Evolutionary conservation across 2,797 vertebrate species (phyloP), one percentile per base, ranked within the genome.

Genomic region (Tympanoctomys barrerae): DNA sequence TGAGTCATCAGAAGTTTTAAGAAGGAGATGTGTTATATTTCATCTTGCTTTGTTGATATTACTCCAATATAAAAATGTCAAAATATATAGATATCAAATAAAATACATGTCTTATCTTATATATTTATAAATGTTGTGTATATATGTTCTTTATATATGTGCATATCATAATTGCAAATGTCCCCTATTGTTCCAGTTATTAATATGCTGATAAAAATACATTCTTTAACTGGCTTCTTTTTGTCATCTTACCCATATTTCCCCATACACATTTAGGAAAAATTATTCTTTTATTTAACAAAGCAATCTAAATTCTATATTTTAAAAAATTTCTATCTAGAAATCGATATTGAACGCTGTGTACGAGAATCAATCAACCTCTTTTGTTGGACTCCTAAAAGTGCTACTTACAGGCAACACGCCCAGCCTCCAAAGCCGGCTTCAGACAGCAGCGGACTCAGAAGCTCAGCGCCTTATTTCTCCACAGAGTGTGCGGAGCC

Each of bases 331-430:
- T 28, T 79, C n/a, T 91, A 1, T 77, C 26, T 97, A 99, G 99
- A 99, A 98, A 99, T 99, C 16, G 99, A 99, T 89, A 99, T 99
- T 62, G 99, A 99, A 82, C 99, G 99, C 24, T 99, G 99, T 54
- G 99, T 99, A 22, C 99, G 99, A n/a, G 99, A 99, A 98, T 99
- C 99, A 0, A 99, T 99, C 98, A 99, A 97, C 98, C 99, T 99
- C 70, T 99, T 99, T 97, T 99, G 99, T 98, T 99, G 99, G 99
- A 99, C 99, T 2, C 99, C 99, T 0, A 99, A 99, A 98, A 99
- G 99, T 10, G 99, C 99, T 31, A 99, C 99, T 0, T 99, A 99
- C 95, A 97, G 99, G 62, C 99, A 99, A 18, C 99, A 99, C 0
- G 99, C 99, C 28, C 99, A 99, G 80, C 99, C 99, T 0, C 98